A percentile compares a stretch with the other conserved stretches of the same genome.
Evolutionary conservation across 2,797 vertebrate genomes (phyloP).

Genomic region (Buphagus erythrorhynchus): DNA sequence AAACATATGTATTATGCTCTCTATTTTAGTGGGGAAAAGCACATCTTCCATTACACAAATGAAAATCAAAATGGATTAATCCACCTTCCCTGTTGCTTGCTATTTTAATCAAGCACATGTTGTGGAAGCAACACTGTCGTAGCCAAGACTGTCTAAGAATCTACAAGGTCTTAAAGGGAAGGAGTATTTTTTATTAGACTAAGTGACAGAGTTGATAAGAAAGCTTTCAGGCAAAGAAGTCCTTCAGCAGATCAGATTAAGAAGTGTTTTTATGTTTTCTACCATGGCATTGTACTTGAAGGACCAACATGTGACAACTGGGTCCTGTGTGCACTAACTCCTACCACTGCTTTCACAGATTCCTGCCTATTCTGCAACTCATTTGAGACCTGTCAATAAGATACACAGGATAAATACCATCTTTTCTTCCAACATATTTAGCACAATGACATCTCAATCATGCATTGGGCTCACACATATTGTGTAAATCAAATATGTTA

Average conservation of each 20-base stretch:
- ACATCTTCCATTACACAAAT: neutral
- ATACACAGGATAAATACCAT: neutral
- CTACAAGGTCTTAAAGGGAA: neutral
- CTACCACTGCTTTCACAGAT: accelerated
- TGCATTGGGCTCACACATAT: neutral
- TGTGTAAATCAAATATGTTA: neutral
- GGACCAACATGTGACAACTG: neutral
- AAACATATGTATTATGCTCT: neutral
- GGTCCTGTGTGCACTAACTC: neutral
- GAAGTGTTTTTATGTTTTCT: neutral
- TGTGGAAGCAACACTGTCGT: neutral
- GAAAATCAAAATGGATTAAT: neutral
- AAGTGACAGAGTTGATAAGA: neutral
- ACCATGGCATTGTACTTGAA: neutral
- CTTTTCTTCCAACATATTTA: neutral
- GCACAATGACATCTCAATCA: neutral
- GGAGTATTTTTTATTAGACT: neutral
- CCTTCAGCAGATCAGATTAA: neutral
- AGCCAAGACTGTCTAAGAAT: neutral
- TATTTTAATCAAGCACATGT: neutral
- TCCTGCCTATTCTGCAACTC: neutral
- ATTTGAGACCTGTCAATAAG: neutral
- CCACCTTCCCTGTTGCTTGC: neutral
- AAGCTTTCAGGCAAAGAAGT: neutral
- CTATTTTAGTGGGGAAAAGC: neutral